These are phyloP conservation scores for Stenopsyche tienmushanensis DNA, from an alignment of 1,140 invertebrate genomes.

Conservation along the genomic window DNA sequence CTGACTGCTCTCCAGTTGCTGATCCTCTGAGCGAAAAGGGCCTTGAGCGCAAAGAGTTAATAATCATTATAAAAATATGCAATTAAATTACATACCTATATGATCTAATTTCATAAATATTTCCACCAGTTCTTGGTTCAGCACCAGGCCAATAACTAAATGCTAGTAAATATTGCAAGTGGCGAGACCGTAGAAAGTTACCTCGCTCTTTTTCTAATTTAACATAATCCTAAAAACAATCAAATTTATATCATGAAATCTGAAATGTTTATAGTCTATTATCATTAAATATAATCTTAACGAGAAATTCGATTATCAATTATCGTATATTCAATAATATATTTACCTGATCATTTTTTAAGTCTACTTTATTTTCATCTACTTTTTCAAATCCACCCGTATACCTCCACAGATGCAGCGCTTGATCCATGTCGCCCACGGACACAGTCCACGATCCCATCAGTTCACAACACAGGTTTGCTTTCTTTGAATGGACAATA, in stretches of 20 bases:
- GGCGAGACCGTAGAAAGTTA: slow-evolving; percentile 80
- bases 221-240: slow-evolving; percentile 69
- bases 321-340: background rate
- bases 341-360: slow-evolving; percentile 71
- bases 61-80: too few species aligned
- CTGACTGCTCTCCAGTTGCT: too few species aligned
- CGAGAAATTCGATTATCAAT: background rate
- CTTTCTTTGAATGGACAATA: slow-evolving; percentile 72
- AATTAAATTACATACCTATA: too few species aligned
- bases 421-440: slow-evolving; percentile 97
- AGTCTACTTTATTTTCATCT: slow-evolving; percentile 73
- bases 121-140: slow-evolving; percentile 67
- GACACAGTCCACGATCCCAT: slow-evolving; percentile 87
- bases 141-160: slow-evolving; percentile 89
- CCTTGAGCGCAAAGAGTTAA: too few species aligned
- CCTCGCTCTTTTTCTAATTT: slow-evolving; percentile 79
- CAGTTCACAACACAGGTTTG: slow-evolving; percentile 70
- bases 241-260: slow-evolving; percentile 4
- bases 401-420: slow-evolving; percentile 92
- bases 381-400: slow-evolving; percentile 88
- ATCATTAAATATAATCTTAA: background rate
- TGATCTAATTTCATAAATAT: slow-evolving; percentile 93
- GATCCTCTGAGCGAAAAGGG: too few species aligned
- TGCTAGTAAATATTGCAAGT: slow-evolving; percentile 88
- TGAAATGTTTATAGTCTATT: slow-evolving; percentile 9